A percentile compares a stretch with the other conserved stretches of the same genome.
phyloP scores from a whole-genome alignment of 2,113 vertebrate genomes.

The Plestiodon gilberti region DNA sequence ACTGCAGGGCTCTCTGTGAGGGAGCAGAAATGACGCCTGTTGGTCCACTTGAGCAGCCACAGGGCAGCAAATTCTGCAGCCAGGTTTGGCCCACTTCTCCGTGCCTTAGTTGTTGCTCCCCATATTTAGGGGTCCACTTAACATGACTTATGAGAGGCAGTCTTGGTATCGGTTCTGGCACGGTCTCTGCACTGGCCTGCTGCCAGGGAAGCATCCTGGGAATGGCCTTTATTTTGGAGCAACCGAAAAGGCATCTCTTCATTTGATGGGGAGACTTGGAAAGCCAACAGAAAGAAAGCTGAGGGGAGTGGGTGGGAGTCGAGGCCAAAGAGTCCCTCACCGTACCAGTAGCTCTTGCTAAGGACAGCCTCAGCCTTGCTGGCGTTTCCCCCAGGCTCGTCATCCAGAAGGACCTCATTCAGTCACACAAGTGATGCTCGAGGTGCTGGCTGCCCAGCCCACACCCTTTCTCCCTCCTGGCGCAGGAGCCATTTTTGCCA shows the following conservation, averaged over 20 bases:
- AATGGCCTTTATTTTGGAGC: no score
- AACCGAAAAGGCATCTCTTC: background rate
- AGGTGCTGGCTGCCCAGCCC: no score
- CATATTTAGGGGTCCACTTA: no score
- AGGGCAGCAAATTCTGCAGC: no score
- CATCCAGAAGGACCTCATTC: background rate
- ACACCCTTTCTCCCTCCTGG: background rate
- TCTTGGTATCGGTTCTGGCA: no score
- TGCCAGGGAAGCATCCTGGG: no score
- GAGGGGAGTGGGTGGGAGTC: no score
- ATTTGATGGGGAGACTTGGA: background rate
- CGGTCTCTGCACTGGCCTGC: no score
- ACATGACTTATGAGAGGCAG: no score
- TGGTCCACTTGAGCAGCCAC: background rate
- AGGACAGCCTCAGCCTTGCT: background rate
- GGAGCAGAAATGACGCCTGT: background rate
- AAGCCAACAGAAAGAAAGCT: background rate
- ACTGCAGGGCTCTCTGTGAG: background rate
- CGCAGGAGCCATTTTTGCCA: background rate
- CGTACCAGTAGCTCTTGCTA: background rate
- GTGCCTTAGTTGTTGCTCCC: no score
- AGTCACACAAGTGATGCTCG: no score
- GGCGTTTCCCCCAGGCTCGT: background rate
- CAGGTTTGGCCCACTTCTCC: no score
- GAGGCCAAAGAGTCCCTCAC: background rate